A percentile compares a stretch with the other conserved stretches of the same genome.
Conservation (phyloP, 2,888 invertebrate species). For the Lasioglossum calceatum region DNA sequence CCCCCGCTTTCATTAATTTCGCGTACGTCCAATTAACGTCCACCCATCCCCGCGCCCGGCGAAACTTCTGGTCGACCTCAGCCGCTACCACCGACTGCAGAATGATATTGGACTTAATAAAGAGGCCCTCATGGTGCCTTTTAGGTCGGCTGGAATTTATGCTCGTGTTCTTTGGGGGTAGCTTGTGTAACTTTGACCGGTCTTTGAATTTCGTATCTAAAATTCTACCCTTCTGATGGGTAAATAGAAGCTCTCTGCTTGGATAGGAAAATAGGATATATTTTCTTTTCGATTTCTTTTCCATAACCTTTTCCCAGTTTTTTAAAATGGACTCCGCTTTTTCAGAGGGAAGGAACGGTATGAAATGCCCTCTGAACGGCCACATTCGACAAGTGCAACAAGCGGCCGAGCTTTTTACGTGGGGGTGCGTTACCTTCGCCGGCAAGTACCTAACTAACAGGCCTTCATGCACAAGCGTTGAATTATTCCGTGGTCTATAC, state of each 20-base stretch:
- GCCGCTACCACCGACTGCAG: neutral
- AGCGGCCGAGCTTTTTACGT: neutral
- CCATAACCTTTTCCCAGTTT: no score
- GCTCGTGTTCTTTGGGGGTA: neutral
- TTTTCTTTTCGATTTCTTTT: neutral
- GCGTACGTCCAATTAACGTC: conserved; percentile 54
- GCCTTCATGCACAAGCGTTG: neutral
- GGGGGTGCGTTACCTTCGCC: no score
- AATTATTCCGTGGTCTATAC: conserved; percentile 11
- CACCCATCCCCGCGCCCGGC: neutral
- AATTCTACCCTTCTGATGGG: neutral
- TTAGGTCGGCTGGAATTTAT: neutral
- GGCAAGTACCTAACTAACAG: neutral
- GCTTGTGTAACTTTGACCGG: neutral
- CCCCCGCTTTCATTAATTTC: conserved; percentile 58
- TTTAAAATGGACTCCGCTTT: no score
- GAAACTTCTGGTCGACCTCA: conserved; percentile 4
- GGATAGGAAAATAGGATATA: neutral
- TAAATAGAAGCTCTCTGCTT: neutral
- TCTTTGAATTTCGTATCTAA: neutral
- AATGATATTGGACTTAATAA: conserved; percentile 28
- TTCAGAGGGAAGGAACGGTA: no score
- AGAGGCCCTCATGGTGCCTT: conserved; percentile 3
- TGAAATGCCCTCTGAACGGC: no score
- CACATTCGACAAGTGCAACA: neutral